Conservation (phyloP, 1,140 invertebrate species). For the Aphis craccivora region DNA sequence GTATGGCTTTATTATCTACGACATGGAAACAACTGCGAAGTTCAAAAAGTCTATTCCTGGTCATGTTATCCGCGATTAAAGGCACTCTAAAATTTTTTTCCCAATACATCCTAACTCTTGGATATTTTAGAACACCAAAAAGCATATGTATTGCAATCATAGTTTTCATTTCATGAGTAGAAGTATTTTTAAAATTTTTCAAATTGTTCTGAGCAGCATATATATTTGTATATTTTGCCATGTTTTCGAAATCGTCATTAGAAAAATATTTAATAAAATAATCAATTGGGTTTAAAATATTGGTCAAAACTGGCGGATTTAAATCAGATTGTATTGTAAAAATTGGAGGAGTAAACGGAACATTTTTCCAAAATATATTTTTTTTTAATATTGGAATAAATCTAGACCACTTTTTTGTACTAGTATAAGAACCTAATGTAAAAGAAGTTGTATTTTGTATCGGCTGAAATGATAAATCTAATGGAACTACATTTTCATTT, state of each 20-base stretch:
- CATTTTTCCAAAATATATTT: slow-evolving; percentile 9
- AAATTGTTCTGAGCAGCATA: background rate
- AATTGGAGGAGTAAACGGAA: background rate
- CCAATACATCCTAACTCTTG: background rate
- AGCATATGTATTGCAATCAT: background rate
- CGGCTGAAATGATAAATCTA: background rate
- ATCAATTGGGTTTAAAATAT: background rate
- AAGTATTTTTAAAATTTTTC: background rate
- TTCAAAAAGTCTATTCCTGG: background rate
- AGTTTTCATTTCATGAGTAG: background rate
- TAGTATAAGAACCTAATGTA: background rate
- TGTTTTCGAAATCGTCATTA: background rate
- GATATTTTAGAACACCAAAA: slow-evolving; percentile 4
- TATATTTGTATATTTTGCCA: background rate
- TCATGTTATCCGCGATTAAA: slow-evolving; percentile 4
- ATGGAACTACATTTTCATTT: background rate
- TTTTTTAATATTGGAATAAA: slow-evolving; percentile 13
- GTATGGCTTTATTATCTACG: slow-evolving; percentile 46
- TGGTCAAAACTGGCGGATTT: background rate
- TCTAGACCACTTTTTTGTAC: background rate
- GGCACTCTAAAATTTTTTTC: background rate
- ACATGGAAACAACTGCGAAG: slow-evolving; percentile 24
- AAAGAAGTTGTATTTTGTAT: background rate
- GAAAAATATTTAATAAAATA: background rate
- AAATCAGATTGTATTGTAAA: background rate